Base-by-base conservation (phyloP, 1,140 invertebrate genomes). In the Pseudobourletiella spinata region DNA sequence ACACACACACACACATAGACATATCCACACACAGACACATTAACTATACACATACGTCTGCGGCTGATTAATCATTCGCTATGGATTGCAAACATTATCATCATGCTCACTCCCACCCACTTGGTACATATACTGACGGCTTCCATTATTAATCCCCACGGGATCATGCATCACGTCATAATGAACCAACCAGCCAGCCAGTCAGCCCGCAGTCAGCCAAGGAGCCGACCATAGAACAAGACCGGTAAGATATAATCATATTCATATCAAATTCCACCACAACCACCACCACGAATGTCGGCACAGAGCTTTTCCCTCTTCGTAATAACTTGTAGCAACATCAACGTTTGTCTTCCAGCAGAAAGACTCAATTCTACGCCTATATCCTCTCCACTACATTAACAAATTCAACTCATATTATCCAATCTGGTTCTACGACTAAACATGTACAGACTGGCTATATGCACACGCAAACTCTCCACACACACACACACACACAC, bases 1-100 rank as follows among this genome's bases (percentile, higher is more conserved):
- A n/a, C n/a, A n/a, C n/a, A n/a, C n/a, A n/a, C n/a, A n/a, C n/a
- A n/a, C n/a, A n/a, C n/a, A n/a, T n/a, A n/a, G n/a, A n/a, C n/a
- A n/a, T n/a, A n/a, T n/a, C n/a, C n/a, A n/a, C n/a, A n/a, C n/a
- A n/a, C n/a, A n/a, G n/a, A n/a, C n/a, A n/a, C n/a, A n/a, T n/a
- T n/a, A n/a, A n/a, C n/a, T n/a, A n/a, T n/a, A n/a, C n/a, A n/a
- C n/a, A n/a, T 46, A 11, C 43, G 15, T 50, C 30, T 61, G 46
- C 35, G 52, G 15, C 61, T 62, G 61, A 62, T 57, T 62, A 57
- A 62, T 62, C 43, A 62, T 51, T 62, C 61, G 51, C 39, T n/a
- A n/a, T 39, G 11, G 61, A 62, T 57, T 62, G 30, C 55, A 57
- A 57, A 57, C 48, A 56, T 50, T 60, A 60, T 60, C 43, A 46